These are phyloP conservation scores for Oopsacas minuta DNA, from an alignment of 37 sponge, comb jelly and placozoan genomes.

Conservation along the genomic window DNA sequence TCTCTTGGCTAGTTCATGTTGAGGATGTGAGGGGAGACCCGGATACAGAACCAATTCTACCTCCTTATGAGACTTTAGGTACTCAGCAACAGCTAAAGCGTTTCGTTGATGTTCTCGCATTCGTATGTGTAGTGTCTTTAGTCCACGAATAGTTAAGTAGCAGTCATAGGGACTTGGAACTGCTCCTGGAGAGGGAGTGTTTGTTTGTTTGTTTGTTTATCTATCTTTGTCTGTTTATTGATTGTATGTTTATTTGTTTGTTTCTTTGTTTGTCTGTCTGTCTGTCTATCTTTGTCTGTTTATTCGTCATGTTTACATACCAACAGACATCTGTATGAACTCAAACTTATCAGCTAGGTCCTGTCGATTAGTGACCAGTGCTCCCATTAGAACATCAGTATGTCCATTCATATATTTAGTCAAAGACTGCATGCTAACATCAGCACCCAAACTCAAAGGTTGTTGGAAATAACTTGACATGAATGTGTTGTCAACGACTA, in stretches of 20 bases:
- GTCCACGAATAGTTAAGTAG: conserved; percentile 82
- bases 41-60: conserved; percentile 62
- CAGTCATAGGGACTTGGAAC: conserved; percentile 94
- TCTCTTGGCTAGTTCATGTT: conserved; percentile 72
- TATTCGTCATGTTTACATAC: too few species aligned
- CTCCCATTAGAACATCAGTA: conserved; percentile 90
- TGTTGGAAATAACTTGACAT: conserved; percentile 87
- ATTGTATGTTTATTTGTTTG: too few species aligned
- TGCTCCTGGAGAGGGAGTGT: too few species aligned
- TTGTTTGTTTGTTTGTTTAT: too few species aligned
- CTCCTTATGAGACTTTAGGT: conserved; percentile 40
- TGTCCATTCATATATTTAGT: conserved; percentile 98
- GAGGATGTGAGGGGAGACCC: conserved; percentile 87
- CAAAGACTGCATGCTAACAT: conserved; percentile 78
- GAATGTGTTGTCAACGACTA: conserved; percentile 95
- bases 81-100: conserved; percentile 65
- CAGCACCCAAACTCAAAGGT: conserved; percentile 80
- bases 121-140: conserved; percentile 80
- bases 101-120: conserved; percentile 87
- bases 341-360: conserved; percentile 44
- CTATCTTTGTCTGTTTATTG: too few species aligned
- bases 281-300: too few species aligned
- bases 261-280: too few species aligned
- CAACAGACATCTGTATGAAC: conserved; percentile 43
- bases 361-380: conserved; percentile 52